These are phyloP conservation scores for Myripristis jacobus DNA, from an alignment of 2,797 vertebrate species.

Conservation along the genomic window DNA sequence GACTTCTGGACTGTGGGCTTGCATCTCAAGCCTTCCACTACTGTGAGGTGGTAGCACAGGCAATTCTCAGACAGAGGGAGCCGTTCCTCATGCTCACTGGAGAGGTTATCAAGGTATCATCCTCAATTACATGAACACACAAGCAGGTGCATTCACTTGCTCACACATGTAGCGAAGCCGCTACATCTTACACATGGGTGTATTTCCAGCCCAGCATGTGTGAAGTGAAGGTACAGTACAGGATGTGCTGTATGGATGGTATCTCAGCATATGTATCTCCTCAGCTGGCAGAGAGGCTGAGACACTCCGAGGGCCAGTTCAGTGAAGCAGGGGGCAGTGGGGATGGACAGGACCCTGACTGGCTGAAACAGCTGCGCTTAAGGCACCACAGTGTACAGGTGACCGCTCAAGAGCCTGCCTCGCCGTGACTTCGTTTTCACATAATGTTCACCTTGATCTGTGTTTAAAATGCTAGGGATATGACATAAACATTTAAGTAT, in stretches of 20 bases:
- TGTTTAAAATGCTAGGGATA: neutral
- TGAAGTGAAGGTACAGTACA: neutral
- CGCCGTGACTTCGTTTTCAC: neutral
- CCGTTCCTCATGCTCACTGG: conserved; percentile 77
- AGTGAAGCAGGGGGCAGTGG: conserved; percentile 71
- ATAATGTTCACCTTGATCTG: neutral
- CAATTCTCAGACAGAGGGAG: conserved; percentile 76
- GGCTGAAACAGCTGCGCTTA: conserved; percentile 84
- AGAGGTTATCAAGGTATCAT: conserved; percentile 87
- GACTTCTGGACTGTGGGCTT: conserved; percentile 89
- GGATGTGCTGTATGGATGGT: neutral
- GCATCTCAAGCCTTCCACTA: conserved; percentile 90
- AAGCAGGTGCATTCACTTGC: neutral
- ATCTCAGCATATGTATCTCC: conserved; percentile 6
- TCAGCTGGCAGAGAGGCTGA: conserved; percentile 90
- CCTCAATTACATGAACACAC: conserved; percentile 2
- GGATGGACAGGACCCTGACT: conserved; percentile 80
- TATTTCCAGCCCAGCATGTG: neutral
- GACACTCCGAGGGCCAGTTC: conserved; percentile 84
- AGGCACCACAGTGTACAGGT: conserved; percentile 79
- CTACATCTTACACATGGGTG: neutral
- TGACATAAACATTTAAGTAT: neutral
- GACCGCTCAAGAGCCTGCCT: conserved; percentile 27
- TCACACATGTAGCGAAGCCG: neutral
- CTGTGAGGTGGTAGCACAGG: conserved; percentile 85